A percentile compares a stretch with the other conserved stretches of the same genome.
These are phyloP conservation scores for Polymixis flavicincta DNA, from an alignment of 2,888 invertebrate genomes.

Conservation along the genomic window DNA sequence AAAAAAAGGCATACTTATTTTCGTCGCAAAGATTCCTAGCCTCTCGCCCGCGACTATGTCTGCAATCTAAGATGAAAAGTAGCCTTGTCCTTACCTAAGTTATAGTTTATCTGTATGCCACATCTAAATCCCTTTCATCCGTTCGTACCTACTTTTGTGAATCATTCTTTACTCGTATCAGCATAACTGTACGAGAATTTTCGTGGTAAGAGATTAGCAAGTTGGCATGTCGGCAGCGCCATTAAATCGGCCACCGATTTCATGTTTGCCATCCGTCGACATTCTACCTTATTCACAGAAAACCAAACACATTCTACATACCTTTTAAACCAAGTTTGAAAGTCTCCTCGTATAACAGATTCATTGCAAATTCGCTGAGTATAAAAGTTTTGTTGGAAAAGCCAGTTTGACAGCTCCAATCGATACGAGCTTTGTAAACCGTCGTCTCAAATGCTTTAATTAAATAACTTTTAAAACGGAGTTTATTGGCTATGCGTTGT, in stretches of 20 bases:
- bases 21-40: not conserved
- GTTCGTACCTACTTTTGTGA: not conserved
- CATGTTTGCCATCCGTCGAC: not conserved
- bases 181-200: too few relatives aligned
- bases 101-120: too few relatives aligned
- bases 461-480: slow-evolving; percentile 53
- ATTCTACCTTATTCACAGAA: not conserved
- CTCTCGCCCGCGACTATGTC: too few relatives aligned
- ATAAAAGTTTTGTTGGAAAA: slow-evolving; percentile 52
- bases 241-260: not conserved
- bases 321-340: slow-evolving; percentile 69
- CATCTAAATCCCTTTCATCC: too few relatives aligned
- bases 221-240: not conserved
- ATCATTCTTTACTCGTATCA: not conserved
- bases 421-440: slow-evolving; percentile 43
- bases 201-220: not conserved
- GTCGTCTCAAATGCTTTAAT: slow-evolving; percentile 46
- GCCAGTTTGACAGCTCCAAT: slow-evolving; percentile 47
- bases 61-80: too few relatives aligned
- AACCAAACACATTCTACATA: slow-evolving; percentile 64
- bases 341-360: slow-evolving; percentile 56
- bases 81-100: too few relatives aligned
- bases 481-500: slow-evolving; percentile 25
- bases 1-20: not conserved
- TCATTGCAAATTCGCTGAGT: slow-evolving; percentile 68